Evolutionary conservation across 1,140 invertebrate genomes (phyloP), one percentile per base, ranked within the genome.

Genomic region (Caenorhabditis inopinata): DNA sequence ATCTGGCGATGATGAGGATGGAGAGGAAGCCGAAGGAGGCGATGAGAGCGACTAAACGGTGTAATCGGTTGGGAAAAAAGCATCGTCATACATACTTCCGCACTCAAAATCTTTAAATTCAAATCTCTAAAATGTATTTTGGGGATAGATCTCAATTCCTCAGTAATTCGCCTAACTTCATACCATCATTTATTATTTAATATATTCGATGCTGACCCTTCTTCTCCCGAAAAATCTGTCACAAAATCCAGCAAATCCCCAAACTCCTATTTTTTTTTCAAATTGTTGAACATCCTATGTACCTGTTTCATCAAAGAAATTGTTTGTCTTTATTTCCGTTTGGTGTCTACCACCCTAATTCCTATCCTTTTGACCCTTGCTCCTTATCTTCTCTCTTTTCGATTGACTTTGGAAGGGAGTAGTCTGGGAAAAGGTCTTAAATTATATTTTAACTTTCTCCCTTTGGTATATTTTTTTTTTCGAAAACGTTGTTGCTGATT

Each of bases 11-110:
- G 76, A 78, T n/a, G 76, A 68, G 58, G 58, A 68, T 21, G 58
- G 76, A 58, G 76, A 78, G 7, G 76, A 78, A n/a, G 49, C 49
- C n/a, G 76, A 78, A 47, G 76, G 76, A 42, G 76, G 76, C 9
- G 76, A 78, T 6, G 76, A 78, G 76, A 48, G 42, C 51, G 76
- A 78, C 21, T 78, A 32, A 78, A 21, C 76, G 12, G 32, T 38
- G 48, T 35, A 32, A 42, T 12, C 32, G 32, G n/a, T 6, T 58
- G 51, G 51, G 27, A 6, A 58, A 58, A 25, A 68, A 38, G 32
- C 32, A 1, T 38, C 25, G 14, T 68, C 58, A 38, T 21, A 18
- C n/a, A 68, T 38, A 29, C 29, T 18, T 16, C 58, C 35, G 9
- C 11, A 6, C 29, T 38, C 18, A 21, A 68, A 68, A 25, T 68